Base-by-base conservation (phyloP, 2,113 vertebrate species). In the Pseudorasbora parva region DNA sequence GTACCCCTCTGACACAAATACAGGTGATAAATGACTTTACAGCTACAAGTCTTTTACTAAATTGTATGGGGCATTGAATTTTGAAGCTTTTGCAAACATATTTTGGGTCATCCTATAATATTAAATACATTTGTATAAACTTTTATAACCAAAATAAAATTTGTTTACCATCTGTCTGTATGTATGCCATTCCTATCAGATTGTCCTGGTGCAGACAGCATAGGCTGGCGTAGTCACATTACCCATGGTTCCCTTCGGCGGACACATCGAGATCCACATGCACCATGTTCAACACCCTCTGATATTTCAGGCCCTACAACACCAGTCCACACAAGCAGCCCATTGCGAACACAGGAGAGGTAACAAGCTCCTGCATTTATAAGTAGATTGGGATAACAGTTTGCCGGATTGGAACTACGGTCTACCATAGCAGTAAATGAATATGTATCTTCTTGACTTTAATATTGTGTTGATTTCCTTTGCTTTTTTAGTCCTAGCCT, bases 281-380 rank as follows among this genome's bases (percentile, higher is more conserved):
- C 88, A n/a, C 69, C 90, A 1, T 95, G 91, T 81, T 93, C 93
- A 60, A 92, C 93, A 1, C 90, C 94, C 1, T 94, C 94, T 0
- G 95, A 95, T 78, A 86, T 94, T 81, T 95, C 96, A 2, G 94
- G 92, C 60, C 92, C 94, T 0, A 87, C 95, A 72, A 95, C 94
- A 0, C 95, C 96, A 0, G 92, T 96, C 64, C 95, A 95, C 87
- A 95, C 94, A 87, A 96, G 96, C 93, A 97, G 96, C 82, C 96
- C 96, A 0, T 87, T 96, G 27, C 92, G 93, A 83, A 90, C 93
- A 74, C 93, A 93, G 85, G 95, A 96, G 51, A 96, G 96, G 96
- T 96, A 92, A 85, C 15, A 12, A 23, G 14, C 5, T 17, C 74
- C n/a, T 15, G 8, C 25, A 2, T 41, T 60, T 19, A 41, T 17